Conservation (phyloP, 2,113 vertebrate genomes). For the Sinocyclocheilus anshuiensis region DNA sequence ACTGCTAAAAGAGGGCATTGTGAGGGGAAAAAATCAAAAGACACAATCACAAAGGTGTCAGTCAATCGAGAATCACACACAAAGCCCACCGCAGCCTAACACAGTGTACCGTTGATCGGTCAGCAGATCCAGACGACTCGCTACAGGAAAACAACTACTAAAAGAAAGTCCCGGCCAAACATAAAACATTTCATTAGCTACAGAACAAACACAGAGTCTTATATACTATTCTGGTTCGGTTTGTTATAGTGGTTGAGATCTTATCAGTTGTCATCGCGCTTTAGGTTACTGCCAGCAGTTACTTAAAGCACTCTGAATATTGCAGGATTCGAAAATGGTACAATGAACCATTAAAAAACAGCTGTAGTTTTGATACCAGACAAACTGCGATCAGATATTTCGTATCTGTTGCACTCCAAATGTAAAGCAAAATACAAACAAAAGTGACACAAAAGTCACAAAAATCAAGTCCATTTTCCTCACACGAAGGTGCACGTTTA, state of each 20-base stretch:
- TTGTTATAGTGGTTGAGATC: slow-evolving; percentile 38
- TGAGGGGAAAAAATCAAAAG: neutral
- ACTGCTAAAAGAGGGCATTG: slow-evolving; percentile 23
- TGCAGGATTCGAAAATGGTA: slow-evolving; percentile 47
- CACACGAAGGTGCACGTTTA: slow-evolving; percentile 64
- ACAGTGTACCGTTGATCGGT: slow-evolving; percentile 31
- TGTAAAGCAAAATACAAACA: slow-evolving; percentile 46
- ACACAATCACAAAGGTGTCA: neutral
- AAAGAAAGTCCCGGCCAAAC: neutral
- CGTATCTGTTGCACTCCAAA: slow-evolving; percentile 31
- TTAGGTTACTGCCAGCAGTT: slow-evolving; percentile 77
- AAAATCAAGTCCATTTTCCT: slow-evolving; percentile 53
- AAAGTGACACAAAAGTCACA: slow-evolving; percentile 36
- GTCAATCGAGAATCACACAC: neutral
- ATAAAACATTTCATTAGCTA: slow-evolving; percentile 12
- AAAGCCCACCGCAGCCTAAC: neutral
- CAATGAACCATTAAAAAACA: slow-evolving; percentile 32
- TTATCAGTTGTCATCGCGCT: slow-evolving; percentile 55
- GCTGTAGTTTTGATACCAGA: slow-evolving; percentile 6
- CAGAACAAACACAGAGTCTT: neutral
- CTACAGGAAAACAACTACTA: neutral
- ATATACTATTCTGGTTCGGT: slow-evolving; percentile 32
- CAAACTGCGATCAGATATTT: neutral
- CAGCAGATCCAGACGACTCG: slow-evolving; percentile 10
- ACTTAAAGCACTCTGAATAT: slow-evolving; percentile 60